Percentiles rank a stretch among this genome's conserved stretches.
Conservation (phyloP, 2,113 vertebrate species). For the Nothocercus nigrocapillus region DNA sequence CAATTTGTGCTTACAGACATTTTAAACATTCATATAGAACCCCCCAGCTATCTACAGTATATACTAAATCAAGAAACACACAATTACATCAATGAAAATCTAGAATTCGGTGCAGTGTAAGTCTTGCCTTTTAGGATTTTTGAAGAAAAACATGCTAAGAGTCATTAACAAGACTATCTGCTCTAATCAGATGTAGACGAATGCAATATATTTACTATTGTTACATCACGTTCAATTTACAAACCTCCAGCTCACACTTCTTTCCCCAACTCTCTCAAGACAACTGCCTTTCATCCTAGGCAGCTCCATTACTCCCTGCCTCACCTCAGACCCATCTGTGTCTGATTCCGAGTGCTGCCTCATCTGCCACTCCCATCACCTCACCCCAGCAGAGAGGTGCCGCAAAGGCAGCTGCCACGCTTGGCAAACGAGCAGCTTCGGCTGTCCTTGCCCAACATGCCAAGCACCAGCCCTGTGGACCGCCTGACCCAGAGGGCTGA, state of each 20-base stretch:
- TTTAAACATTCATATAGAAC: not conserved
- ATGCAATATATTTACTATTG: not conserved
- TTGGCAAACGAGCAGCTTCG: not conserved
- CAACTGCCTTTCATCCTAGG: not conserved
- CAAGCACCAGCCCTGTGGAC: not conserved
- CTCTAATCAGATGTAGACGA: not conserved
- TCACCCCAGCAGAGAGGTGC: not conserved
- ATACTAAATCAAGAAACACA: not conserved
- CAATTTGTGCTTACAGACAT: not conserved
- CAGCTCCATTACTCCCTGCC: not conserved
- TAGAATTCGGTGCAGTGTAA: not conserved
- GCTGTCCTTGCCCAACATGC: not conserved
- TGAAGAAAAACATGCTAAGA: not conserved
- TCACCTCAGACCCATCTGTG: not conserved
- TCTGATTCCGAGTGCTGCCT: not conserved
- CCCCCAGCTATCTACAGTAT: not conserved
- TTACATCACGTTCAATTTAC: not conserved
- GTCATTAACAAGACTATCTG: not conserved
- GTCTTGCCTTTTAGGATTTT: not conserved
- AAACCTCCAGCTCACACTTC: not conserved
- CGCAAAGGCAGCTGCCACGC: not conserved
- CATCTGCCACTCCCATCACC: not conserved
- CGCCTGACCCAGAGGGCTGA: not conserved
- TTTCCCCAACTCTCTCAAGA: not conserved
- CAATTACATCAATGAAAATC: not conserved